These are phyloP conservation scores for Apogon hyalosoma DNA, from an alignment of 2,797 vertebrate species.

Conservation along the genomic window DNA sequence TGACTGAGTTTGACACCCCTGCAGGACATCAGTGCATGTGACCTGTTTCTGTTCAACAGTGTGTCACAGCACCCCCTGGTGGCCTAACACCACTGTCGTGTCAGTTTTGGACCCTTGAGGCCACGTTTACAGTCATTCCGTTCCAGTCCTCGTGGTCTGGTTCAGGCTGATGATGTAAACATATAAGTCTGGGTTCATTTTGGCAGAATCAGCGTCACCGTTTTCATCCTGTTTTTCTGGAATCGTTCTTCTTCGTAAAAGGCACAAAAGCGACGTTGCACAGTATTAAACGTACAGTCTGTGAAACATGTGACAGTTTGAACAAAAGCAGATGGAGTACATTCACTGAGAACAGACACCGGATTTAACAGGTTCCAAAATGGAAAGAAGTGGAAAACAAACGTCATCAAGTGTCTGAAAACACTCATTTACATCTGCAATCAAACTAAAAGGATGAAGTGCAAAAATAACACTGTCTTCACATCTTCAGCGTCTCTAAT, in stretches of 20 bases:
- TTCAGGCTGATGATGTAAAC: too few species aligned
- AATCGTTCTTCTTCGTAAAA: conserved; percentile 29
- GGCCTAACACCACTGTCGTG: too few species aligned
- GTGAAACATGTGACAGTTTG: conserved; percentile 37
- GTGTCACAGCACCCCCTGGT: too few species aligned
- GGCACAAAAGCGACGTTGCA: conserved; percentile 70
- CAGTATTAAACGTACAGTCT: conserved; percentile 52
- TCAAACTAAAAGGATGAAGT: conserved; percentile 61
- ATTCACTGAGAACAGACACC: conserved; percentile 66
- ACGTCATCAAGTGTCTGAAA: neutral
- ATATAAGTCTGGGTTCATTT: too few species aligned
- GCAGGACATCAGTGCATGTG: too few species aligned
- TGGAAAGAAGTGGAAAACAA: conserved; percentile 31
- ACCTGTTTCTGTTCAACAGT: too few species aligned
- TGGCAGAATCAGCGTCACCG: too few species aligned
- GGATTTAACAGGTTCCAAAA: conserved; percentile 39
- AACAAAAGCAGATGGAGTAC: conserved; percentile 51
- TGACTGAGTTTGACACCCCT: too few species aligned
- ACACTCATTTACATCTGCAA: neutral
- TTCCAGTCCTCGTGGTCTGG: too few species aligned
- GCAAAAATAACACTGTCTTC: conserved; percentile 79
- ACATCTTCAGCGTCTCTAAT: conserved; percentile 65
- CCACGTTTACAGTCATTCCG: too few species aligned
- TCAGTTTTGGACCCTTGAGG: too few species aligned
- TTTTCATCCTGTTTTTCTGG: too few species aligned